Base-by-base conservation (phyloP, 2,888 invertebrate species). In the Conistra vaccinii region DNA sequence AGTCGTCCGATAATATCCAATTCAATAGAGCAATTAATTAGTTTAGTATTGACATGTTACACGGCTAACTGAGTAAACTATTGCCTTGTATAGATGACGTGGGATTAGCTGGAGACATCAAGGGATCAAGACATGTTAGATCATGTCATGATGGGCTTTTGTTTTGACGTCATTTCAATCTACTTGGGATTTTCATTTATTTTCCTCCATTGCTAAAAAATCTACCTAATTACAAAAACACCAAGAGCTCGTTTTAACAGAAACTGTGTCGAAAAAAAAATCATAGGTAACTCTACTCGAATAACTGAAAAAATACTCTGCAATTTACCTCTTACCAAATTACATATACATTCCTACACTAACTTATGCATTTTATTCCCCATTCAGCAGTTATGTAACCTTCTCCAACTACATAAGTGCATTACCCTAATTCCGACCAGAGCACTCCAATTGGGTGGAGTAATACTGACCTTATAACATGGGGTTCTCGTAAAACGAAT, bases 401-500 rank as follows among this genome's bases (percentile, higher is more conserved):
- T 70, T 32, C 35, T 42, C 57, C 26, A 23, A 6, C 72, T 65
- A n/a, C n/a, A n/a, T n/a, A 66, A 79, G 63, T 76, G 68, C 65
- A 76, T 69, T 71, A 74, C 73, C 67, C 66, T 73, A 84, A 87
- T 77, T 70, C 73, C 10, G n/a, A 35, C 60, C 63, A n/a, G 45
- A 23, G 61, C 69, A 67, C 63, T 81, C 51, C 75, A 78, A 84
- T 84, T 76, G 57, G 55, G 51, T 9, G 10, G 62, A 82, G 84
- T 84, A 80, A 78, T 57, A 70, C 55, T 73, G 73, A 61, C 76
- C 74, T 73, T 66, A 76, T 23, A 32, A 51, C 73, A 48, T 29
- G 60, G 29, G 29, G 48, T 53, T 26, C 51, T 78, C 88, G 76
- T 87, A 87, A 87, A 87, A 73, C 57, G 62, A 77, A 76, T 63